Conservation (phyloP, 2,888 invertebrate genomes). For the Macaria notata region DNA sequence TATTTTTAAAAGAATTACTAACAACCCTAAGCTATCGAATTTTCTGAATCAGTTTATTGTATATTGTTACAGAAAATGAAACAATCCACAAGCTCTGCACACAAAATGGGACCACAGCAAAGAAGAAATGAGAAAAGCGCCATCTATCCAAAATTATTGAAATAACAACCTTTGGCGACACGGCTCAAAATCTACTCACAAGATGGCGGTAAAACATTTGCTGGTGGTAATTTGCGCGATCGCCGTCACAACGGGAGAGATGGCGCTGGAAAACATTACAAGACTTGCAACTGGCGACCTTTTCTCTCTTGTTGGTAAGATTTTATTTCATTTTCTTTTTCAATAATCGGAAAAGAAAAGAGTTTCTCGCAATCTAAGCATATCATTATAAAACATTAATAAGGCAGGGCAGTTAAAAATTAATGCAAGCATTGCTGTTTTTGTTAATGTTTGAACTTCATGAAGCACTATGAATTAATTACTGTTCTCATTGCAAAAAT, state of each 20-base stretch:
- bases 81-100: slow-evolving; percentile 25
- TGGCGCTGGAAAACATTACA: slow-evolving; percentile 77
- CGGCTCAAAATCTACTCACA: slow-evolving; percentile 31
- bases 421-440: no score
- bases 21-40: no score
- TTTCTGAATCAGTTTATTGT: slow-evolving; percentile 1
- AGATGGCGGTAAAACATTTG: slow-evolving; percentile 63
- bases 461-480: no score
- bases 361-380: no score
- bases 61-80: slow-evolving; percentile 43
- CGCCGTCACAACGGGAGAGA: slow-evolving; percentile 55
- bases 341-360: no score
- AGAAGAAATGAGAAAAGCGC: slow-evolving; percentile 31
- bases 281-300: slow-evolving; percentile 83
- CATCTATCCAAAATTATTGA: slow-evolving; percentile 41
- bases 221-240: slow-evolving; percentile 40
- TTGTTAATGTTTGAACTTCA: no score
- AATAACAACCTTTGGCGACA: slow-evolving; percentile 42
- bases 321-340: background rate
- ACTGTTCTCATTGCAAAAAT: no score
- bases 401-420: no score
- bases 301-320: slow-evolving; percentile 80
- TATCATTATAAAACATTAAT: no score
- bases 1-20: no score
- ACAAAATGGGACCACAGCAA: slow-evolving; percentile 30